phyloP scores from a whole-genome alignment of 2,888 invertebrate genomes.

The Drosophila vallismaia region DNA sequence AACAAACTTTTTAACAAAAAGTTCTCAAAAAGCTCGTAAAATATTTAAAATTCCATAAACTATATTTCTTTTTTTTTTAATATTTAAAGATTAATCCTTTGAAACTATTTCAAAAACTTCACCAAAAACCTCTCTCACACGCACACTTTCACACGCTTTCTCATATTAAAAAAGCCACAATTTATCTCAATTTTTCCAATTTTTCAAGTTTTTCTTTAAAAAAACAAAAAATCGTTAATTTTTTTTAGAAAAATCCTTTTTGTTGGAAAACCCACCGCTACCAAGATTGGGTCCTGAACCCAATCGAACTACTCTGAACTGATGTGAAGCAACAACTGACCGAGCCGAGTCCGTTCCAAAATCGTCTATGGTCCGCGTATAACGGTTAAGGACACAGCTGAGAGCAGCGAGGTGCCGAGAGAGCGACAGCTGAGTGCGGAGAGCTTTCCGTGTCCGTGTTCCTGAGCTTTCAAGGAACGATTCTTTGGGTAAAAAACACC shows the following conservation, averaged over 20 bases:
- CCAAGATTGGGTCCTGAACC: conserved; percentile 14
- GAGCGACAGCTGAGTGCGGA: not conserved
- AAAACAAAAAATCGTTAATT: conserved; percentile 2
- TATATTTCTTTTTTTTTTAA: not conserved
- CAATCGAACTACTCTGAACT: conserved; percentile 65
- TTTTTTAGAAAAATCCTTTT: conserved; percentile 8
- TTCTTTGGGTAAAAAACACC: not conserved
- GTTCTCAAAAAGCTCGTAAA: not conserved
- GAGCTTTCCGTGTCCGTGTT: conserved; percentile 4
- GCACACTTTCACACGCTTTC: not conserved
- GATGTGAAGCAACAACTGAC: conserved; percentile 77
- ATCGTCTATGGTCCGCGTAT: conserved; percentile 32
- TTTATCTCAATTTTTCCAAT: too few relatives aligned
- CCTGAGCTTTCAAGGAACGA: conserved; percentile 29
- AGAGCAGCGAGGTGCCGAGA: conserved; percentile 11
- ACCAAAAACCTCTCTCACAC: not conserved
- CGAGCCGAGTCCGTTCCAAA: conserved; percentile 46
- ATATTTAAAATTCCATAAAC: not conserved
- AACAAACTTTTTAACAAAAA: not conserved
- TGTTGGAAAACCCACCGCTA: too few relatives aligned
- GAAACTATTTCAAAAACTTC: not conserved
- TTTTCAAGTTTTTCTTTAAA: not conserved
- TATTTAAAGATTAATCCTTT: not conserved
- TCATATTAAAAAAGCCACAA: not conserved
- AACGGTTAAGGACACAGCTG: conserved; percentile 24